A percentile compares a stretch with the other conserved stretches of the same genome.
Evolutionary conservation across 2,113 vertebrate genomes (phyloP).

Genomic region (Bufo bufo): DNA sequence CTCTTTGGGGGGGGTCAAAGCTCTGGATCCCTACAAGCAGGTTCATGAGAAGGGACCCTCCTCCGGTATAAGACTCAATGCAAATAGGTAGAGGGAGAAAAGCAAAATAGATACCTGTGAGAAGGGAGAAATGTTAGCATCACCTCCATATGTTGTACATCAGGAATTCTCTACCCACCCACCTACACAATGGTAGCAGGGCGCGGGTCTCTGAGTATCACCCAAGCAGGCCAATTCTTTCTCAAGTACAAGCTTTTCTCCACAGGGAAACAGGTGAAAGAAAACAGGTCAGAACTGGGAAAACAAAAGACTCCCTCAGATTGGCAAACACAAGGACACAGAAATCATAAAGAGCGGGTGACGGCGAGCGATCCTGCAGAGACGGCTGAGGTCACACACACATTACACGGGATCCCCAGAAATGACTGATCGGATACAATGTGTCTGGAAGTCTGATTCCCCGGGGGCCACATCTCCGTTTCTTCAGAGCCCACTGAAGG

Average conservation of each 20-base stretch:
- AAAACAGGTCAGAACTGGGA: constrained; percentile 59
- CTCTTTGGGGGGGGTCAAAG: not conserved
- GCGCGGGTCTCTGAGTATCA: constrained; percentile 45
- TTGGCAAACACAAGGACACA: constrained; percentile 32
- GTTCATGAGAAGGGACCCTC: not conserved
- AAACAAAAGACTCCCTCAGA: constrained; percentile 59
- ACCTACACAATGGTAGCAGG: constrained; percentile 54
- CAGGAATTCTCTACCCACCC: constrained; percentile 53
- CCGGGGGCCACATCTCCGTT: not conserved
- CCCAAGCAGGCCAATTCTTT: constrained; percentile 44
- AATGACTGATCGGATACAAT: not conserved
- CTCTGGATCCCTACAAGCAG: constrained; percentile 15
- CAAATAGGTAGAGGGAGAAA: constrained; percentile 51
- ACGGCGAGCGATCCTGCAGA: constrained; percentile 41
- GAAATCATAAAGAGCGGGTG: constrained; percentile 45
- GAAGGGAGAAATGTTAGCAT: constrained; percentile 49
- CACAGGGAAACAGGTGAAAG: constrained; percentile 60
- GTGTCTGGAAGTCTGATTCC: not conserved
- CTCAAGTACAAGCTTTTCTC: constrained; percentile 57
- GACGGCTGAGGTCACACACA: constrained; percentile 22
- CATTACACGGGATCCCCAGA: constrained; percentile 25
- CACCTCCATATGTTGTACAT: constrained; percentile 53
- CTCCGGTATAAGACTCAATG: constrained; percentile 23
- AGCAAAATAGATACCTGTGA: constrained; percentile 59
- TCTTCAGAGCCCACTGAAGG: constrained; percentile 21